phyloP scores from a whole-genome alignment of 2,888 invertebrate species.

The Trissoscelio sp. region DNA sequence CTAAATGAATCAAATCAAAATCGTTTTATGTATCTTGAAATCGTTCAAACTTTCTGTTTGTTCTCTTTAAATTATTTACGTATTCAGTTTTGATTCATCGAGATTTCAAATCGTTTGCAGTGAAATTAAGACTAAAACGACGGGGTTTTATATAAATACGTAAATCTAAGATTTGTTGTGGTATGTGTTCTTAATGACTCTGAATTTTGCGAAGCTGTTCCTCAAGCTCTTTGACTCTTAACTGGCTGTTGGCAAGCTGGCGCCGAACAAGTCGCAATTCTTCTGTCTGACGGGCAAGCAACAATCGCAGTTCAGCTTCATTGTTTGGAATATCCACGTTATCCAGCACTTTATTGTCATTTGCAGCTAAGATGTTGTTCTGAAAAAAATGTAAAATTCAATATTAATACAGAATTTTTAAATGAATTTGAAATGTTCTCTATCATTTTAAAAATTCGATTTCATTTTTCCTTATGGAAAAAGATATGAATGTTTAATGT shows the following conservation, averaged over 20 bases:
- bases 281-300: slow-evolving; percentile 91
- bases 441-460: too few species aligned
- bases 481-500: too few species aligned
- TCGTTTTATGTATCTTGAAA: too few species aligned
- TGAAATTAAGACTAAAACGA: slow-evolving; percentile 18
- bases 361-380: slow-evolving; percentile 79
- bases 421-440: too few species aligned
- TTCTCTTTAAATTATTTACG: too few species aligned
- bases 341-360: slow-evolving; percentile 80
- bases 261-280: slow-evolving; percentile 91
- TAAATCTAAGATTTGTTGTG: background rate
- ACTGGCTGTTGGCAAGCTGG: slow-evolving; percentile 91
- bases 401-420: too few species aligned
- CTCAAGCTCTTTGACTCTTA: slow-evolving; percentile 92
- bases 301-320: slow-evolving; percentile 87
- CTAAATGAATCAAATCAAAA: too few species aligned
- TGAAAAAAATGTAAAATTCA: slow-evolving; percentile 59
- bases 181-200: slow-evolving; percentile 71
- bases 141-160: slow-evolving; percentile 6
- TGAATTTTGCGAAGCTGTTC: slow-evolving; percentile 88
- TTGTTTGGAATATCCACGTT: slow-evolving; percentile 80
- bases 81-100: background rate
- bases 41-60: too few species aligned
- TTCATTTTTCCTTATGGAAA: too few species aligned
- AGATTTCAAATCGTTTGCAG: background rate